phyloP scores from a whole-genome alignment of 2,797 vertebrate genomes.

The Phrynocephalus forsythii region DNA sequence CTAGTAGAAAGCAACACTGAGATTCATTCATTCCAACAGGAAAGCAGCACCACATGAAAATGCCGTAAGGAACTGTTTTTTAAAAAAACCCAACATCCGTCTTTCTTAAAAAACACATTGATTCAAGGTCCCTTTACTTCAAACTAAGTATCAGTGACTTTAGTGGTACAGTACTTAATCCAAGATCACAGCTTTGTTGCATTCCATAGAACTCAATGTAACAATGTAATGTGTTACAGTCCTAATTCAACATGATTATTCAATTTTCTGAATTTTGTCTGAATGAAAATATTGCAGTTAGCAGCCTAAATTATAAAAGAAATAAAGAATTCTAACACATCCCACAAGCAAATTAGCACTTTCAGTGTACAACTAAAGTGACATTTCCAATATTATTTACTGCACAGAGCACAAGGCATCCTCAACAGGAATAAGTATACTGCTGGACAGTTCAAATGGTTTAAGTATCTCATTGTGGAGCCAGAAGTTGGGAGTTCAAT shows the following conservation, averaged over 20 bases:
- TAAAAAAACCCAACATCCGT: not conserved
- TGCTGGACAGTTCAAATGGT: too few relatives aligned
- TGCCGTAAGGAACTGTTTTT: not conserved
- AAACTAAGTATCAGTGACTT: not conserved
- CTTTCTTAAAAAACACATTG: not conserved
- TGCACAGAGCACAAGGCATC: not conserved
- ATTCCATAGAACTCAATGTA: not conserved
- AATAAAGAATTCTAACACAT: not conserved
- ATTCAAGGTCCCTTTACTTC: not conserved
- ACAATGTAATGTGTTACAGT: not conserved
- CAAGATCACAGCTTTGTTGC: not conserved
- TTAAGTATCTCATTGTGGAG: too few relatives aligned
- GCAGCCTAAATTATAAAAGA: not conserved
- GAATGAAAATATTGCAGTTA: not conserved
- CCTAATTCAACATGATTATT: not conserved
- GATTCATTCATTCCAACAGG: not conserved
- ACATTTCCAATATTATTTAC: not conserved
- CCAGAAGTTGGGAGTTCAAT: too few relatives aligned
- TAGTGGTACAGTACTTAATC: not conserved
- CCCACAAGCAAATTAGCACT: not conserved
- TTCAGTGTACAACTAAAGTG: conserved; percentile 8
- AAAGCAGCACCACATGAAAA: not conserved
- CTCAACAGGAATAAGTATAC: not conserved
- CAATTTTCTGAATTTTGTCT: not conserved
- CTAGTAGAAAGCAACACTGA: not conserved